Conservation (phyloP, 2,113 vertebrate species). For the Fulica atra region DNA sequence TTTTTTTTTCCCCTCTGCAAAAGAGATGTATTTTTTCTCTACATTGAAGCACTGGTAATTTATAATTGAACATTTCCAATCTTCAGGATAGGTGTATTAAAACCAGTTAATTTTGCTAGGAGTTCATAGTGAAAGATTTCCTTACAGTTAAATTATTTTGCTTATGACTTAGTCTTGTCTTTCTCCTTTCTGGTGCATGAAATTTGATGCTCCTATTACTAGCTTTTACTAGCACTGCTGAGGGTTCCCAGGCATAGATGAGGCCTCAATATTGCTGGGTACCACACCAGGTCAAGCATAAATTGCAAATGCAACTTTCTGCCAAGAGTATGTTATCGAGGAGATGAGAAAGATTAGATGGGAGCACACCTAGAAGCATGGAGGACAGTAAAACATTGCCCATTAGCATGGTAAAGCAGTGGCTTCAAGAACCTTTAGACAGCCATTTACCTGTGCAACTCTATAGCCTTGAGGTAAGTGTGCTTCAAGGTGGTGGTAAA, state of each 20-base stretch:
- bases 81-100: neutral
- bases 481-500: neutral
- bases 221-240: neutral
- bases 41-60: neutral
- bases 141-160: neutral
- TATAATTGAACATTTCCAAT: neutral
- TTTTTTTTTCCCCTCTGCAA: neutral
- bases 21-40: neutral
- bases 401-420: neutral
- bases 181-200: neutral
- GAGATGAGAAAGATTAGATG: neutral
- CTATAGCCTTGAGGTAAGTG: neutral
- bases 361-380: neutral
- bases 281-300: rapidly evolving
- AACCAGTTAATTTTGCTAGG: neutral
- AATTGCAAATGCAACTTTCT: neutral
- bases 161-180: neutral
- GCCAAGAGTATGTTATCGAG: neutral
- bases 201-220: neutral
- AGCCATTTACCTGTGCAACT: neutral
- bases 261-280: neutral
- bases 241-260: neutral
- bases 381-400: neutral
- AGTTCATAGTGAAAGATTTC: neutral
- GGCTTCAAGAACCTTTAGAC: neutral